phyloP scores from a whole-genome alignment of 2,888 invertebrate genomes.

The Petrolisthes manimaculis region DNA sequence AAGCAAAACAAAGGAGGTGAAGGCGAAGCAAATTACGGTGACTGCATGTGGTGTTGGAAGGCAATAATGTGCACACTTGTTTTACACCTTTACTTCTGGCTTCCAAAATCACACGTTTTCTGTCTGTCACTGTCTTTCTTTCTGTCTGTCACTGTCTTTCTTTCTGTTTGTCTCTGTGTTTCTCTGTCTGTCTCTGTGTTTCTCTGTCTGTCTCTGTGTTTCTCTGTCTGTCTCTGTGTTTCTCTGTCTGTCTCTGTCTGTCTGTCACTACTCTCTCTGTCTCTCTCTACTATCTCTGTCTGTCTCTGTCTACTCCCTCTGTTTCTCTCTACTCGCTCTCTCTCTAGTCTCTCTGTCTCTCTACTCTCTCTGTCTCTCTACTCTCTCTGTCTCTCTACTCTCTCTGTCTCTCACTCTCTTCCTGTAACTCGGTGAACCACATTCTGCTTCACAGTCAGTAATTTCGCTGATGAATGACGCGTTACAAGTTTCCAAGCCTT shows the following conservation, averaged over 20 bases:
- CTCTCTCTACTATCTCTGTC: neutral
- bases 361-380: neutral
- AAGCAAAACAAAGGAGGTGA: too few relatives aligned
- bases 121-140: neutral
- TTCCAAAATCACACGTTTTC: too few relatives aligned
- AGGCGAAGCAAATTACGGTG: too few relatives aligned
- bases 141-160: constrained; percentile 2
- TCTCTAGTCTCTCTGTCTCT: neutral
- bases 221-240: neutral
- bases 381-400: neutral
- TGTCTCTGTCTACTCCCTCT: neutral
- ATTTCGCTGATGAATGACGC: too few relatives aligned
- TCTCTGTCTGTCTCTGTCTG: neutral
- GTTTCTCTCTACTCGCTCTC: neutral
- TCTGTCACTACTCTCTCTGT: neutral
- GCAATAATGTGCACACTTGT: too few relatives aligned
- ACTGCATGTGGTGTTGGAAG: too few relatives aligned
- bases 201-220: neutral
- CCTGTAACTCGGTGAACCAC: neutral
- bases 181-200: neutral
- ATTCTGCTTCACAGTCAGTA: too few relatives aligned
- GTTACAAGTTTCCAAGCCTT: too few relatives aligned
- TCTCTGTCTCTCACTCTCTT: neutral
- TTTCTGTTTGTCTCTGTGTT: constrained; percentile 2
- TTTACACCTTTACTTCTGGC: too few relatives aligned